A percentile compares a stretch with the other conserved stretches of the same genome.
Conservation (phyloP, 2,113 vertebrate genomes). For the Hylia prasina region DNA sequence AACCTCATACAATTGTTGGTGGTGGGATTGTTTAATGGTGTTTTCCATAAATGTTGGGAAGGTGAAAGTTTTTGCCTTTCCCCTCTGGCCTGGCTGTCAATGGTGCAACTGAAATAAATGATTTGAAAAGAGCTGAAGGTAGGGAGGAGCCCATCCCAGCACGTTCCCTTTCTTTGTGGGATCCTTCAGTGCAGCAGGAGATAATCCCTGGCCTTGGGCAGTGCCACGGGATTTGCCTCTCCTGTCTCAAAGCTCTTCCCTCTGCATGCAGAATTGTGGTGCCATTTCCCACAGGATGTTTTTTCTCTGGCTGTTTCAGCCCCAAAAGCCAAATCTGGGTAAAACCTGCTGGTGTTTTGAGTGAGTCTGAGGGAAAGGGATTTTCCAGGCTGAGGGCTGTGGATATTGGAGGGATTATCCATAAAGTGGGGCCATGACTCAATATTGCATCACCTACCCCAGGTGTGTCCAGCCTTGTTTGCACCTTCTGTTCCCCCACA, state of each 20-base stretch:
- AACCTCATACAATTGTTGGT: accelerated
- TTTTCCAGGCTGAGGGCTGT: background rate
- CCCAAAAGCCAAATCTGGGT: background rate
- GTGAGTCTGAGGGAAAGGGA: background rate
- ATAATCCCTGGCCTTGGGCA: background rate
- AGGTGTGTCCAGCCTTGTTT: background rate
- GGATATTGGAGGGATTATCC: background rate
- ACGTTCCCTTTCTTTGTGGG: background rate
- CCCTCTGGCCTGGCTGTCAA: background rate
- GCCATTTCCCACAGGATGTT: background rate
- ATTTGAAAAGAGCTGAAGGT: accelerated
- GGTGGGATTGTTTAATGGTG: background rate
- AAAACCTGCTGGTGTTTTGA: background rate
- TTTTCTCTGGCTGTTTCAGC: background rate
- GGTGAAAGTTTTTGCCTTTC: background rate
- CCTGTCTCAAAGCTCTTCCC: accelerated
- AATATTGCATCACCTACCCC: slow-evolving; percentile 19
- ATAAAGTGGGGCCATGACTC: background rate
- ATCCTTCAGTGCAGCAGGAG: background rate
- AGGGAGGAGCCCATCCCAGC: background rate
- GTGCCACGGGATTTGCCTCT: background rate
- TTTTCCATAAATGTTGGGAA: background rate
- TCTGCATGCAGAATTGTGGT: background rate
- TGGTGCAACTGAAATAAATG: accelerated
- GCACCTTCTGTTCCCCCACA: background rate